Base-by-base conservation (phyloP, 2,113 vertebrate genomes). In the Toxotes jaculatrix region DNA sequence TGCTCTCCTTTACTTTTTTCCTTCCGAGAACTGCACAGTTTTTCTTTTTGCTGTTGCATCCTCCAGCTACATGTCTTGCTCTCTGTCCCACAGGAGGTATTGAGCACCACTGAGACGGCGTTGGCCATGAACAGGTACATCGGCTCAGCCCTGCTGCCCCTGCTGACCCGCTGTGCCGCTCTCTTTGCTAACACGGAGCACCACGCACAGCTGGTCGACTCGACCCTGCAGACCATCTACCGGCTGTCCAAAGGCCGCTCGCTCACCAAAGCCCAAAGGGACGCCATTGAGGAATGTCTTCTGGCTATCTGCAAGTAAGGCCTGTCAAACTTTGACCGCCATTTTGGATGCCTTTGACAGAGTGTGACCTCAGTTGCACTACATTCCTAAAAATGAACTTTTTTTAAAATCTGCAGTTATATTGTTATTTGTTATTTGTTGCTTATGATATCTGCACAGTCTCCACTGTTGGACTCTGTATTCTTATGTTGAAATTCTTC, bases 201-300 rank as follows among this genome's bases (percentile, higher is more conserved):
- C 93, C 93, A 95, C 1, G 93, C 96, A 0, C 95, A 96, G 70
- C 91, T 98, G 76, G 92, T 99, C 32, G 97, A 99, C 93, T 97
- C 97, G 73, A 97, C 91, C 1, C 96, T 99, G 65, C 97, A 99
- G 83, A 98, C 97, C 32, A 97, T 99, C 89, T 99, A 99, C 57
- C 95, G 97, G 68, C 94, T 99, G 61, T 99, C 97, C 90, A 99
- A 99, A 85, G 98, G 98, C 36, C 97, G 97, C 9, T 97, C 98
- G 3, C 97, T 99, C 91, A 99, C 97, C 32, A 99, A 99, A 93
- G 98, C 98, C 27, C 98, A 99, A 36, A 95, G 98, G 90, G 97
- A 99, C 77, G 94, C 98, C 68, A 99, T 99, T 78, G 97, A 99
- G 91, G 97, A 99, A 77, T 98, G 98, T 81, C 91, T 99, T 85